Percentiles rank a stretch among this genome's conserved stretches.
Conservation (phyloP, 2,113 vertebrate genomes). For the Zapornia atra region DNA sequence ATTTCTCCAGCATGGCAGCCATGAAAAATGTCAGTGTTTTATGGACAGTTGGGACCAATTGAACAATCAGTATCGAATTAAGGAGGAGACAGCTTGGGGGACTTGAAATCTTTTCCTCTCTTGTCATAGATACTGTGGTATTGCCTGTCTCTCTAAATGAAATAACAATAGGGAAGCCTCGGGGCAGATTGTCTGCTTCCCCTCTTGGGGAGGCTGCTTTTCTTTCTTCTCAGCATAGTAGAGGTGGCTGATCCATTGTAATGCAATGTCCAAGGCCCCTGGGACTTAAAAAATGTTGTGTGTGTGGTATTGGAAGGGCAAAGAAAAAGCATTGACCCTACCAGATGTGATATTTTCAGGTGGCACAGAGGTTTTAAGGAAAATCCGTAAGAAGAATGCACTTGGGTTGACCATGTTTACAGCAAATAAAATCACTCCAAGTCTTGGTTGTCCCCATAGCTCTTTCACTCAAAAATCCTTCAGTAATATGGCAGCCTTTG, state of each 20-base stretch:
- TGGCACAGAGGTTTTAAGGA: not conserved
- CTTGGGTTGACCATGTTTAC: not conserved
- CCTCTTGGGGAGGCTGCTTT: not conserved
- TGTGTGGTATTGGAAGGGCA: not conserved
- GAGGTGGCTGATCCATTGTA: slow-evolving; percentile 28
- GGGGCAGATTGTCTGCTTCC: not conserved
- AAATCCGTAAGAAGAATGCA: not conserved
- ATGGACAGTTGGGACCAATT: not conserved
- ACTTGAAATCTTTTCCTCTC: not conserved
- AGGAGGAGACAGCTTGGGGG: not conserved
- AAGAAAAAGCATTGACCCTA: not conserved
- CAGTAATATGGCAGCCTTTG: not conserved
- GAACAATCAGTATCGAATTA: not conserved
- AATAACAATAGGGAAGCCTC: slow-evolving; percentile 15
- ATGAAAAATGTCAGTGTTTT: not conserved
- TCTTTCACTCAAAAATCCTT: not conserved
- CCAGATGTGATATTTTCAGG: not conserved
- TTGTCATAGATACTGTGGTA: not conserved
- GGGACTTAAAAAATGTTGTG: not conserved
- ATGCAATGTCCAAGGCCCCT: slow-evolving; percentile 7
- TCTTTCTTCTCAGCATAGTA: not conserved
- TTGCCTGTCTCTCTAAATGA: slow-evolving; percentile 19
- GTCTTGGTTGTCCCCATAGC: not conserved
- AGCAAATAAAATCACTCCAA: not conserved
- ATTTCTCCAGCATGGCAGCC: not conserved